Evolutionary conservation across 2,888 invertebrate species (phyloP).

Genomic region (Perdita meconis): DNA sequence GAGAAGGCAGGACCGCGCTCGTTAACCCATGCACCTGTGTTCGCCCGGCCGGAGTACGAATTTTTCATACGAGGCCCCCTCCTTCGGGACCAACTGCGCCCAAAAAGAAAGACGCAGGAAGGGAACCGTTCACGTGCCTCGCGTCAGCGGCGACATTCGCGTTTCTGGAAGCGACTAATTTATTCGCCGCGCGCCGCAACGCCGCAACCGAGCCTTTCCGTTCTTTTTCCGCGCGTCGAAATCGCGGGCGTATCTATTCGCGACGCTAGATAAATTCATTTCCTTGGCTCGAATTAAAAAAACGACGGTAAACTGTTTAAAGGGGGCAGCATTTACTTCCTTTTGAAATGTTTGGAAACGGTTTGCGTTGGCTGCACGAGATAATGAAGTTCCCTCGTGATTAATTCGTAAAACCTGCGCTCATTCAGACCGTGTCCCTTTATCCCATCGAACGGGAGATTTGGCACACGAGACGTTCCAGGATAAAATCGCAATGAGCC

Average conservation of each 20-base stretch:
- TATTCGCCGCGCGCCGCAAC: background rate
- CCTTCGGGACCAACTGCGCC: conserved; percentile 19
- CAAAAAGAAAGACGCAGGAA: conserved; percentile 22
- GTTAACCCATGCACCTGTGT: conserved; percentile 80
- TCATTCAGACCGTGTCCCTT: conserved; percentile 16
- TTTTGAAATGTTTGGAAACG: background rate
- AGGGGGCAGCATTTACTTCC: background rate
- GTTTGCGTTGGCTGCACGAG: background rate
- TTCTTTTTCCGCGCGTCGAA: no score
- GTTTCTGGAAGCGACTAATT: conserved; percentile 16
- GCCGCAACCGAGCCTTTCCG: no score
- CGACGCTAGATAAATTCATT: no score
- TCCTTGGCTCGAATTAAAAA: no score
- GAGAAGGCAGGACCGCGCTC: conserved; percentile 65
- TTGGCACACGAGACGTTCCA: conserved; percentile 49
- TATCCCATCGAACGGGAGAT: conserved; percentile 42
- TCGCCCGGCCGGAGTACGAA: conserved; percentile 71
- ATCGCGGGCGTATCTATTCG: no score
- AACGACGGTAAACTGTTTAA: background rate
- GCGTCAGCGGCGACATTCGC: conserved; percentile 35
- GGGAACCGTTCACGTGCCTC: conserved; percentile 49
- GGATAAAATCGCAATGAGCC: conserved; percentile 58
- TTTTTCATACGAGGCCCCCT: conserved; percentile 76
- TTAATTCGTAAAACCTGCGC: conserved; percentile 16
- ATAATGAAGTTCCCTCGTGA: conserved; percentile 9